Base-by-base conservation (phyloP, 2,113 vertebrate genomes). In the Oncorhynchus keta region DNA sequence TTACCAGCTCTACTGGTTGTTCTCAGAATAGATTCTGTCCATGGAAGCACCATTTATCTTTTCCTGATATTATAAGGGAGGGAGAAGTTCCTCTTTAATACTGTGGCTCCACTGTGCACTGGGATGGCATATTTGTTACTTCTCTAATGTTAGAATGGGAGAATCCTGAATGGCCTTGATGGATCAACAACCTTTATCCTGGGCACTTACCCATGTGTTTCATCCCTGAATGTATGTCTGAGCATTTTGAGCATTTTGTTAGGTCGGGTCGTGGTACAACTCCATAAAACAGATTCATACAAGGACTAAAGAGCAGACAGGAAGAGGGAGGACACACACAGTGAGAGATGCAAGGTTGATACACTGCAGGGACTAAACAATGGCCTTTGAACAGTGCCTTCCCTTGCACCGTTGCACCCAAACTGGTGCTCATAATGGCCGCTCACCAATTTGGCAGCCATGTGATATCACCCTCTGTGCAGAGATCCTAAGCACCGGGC, bases 361-460 rank as follows among this genome's bases (percentile, higher is more conserved):
- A 18, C 51, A 55, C 16, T 55, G 51, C 51, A 55, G 51, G 51
- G 51, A 55, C 51, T 55, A 55, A 55, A 55, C 51, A 18, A 55
- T 18, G 51, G 51, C 51, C 51, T 55, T 55, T 55, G 2, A 18
- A 55, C 51, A 55, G 51, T 55, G 51, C 51, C 14, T 45, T 45
- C 39, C 62, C 11, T 65, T 30, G 26, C 65, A 14, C 32, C 11
- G n/a, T 5, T 35, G 61, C 30, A 76, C 75, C 78, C 30, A 67
- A 61, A 72, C 24, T 62, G 20, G 9, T 66, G n/a, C 18, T 49
- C 45, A 26, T 61, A 74, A 59, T 81, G 69, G 26, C 22, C 28
- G 67, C n/a, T 70, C 77, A 77, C 71, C 79, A 81, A 74, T 84
- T 79, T 83, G 77, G 77, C 70, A 76, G 39, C 3, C 0, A 35